Conservation (phyloP, 2,797 vertebrate genomes). For the Glyptemys insculpta region DNA sequence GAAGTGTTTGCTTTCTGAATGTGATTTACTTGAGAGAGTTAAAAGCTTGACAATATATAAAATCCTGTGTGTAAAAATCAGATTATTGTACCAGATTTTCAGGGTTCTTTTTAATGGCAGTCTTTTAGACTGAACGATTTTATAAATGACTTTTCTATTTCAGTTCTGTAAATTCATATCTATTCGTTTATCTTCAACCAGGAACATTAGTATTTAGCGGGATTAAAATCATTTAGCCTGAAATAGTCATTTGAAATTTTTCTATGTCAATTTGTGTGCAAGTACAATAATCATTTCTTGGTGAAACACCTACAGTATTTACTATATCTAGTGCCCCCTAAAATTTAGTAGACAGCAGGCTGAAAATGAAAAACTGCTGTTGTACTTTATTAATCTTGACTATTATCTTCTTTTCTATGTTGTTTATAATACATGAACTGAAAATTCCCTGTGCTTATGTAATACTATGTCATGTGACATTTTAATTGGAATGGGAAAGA, state of each 20-base stretch:
- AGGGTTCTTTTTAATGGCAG: neutral
- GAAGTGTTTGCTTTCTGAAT: neutral
- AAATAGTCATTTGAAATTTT: neutral
- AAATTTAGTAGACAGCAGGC: neutral
- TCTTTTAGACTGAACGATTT: constrained; percentile 22
- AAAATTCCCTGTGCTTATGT: neutral
- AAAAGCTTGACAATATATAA: neutral
- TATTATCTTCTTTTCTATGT: neutral
- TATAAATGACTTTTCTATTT: neutral
- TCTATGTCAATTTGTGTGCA: neutral
- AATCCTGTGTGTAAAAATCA: fast-evolving
- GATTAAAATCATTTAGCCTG: neutral
- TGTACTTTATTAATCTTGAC: neutral
- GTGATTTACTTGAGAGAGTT: neutral
- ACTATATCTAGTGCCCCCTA: neutral
- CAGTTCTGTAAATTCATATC: neutral
- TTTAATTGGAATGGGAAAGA: constrained; percentile 33
- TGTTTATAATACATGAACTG: neutral
- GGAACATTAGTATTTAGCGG: neutral
- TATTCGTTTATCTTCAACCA: neutral
- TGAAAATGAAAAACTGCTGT: neutral
- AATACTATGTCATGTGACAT: neutral
- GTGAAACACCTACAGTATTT: neutral
- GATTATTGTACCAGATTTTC: neutral
- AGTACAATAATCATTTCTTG: neutral